Evolutionary conservation across 2,113 vertebrate species (phyloP), one percentile per base, ranked within the genome.

Genomic region (Catharus minimus): DNA sequence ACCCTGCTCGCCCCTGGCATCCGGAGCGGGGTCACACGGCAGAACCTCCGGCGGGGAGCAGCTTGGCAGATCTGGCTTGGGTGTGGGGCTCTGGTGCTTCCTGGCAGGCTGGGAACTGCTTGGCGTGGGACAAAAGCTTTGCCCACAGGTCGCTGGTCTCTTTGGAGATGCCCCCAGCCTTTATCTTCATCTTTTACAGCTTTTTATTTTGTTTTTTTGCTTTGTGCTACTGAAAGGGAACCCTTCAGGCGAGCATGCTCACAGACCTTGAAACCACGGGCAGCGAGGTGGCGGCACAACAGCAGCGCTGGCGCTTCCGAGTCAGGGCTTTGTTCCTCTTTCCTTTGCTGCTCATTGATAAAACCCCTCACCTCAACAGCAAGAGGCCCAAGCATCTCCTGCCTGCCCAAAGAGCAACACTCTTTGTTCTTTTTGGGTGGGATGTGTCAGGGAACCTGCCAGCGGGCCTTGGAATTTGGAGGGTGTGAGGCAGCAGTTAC

Each of bases 291-390:
- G 28, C 2, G 1, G 75, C 57, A 39, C 47, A 38, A 28, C 41
- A 33, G 78, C 78, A 28, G 12, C 1, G 1, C 56, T 27, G 74
- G 75, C 2, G 27, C 56, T 89, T 67, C 79, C 67, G 9, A 90
- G 79, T 21, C 18, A 27, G 79, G 79, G 62, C 86, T 95, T 94
- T 85, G 91, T 94, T 94, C 82, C 93, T 79, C 79, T 88, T 90
- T 60, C 86, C 61, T 1, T 13, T 11, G 44, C 19, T 5, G 46
- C 64, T 72, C 69, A 7, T 58, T 26, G 78, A 72, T 38, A 71
- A 82, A 91, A 44, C 16, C 86, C 36, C 43, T 62, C 19, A 1
- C 33, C 69, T 26, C 22, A 2, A 2, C 0, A 30, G 21, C 10
- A 2, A n/a, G 64, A 58, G 38, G 55, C 64, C 44, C 2, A 3